Evolutionary conservation across 1,140 invertebrate species (phyloP), one percentile per base, ranked within the genome.

Genomic region (Drosophila quadrilineata): DNA sequence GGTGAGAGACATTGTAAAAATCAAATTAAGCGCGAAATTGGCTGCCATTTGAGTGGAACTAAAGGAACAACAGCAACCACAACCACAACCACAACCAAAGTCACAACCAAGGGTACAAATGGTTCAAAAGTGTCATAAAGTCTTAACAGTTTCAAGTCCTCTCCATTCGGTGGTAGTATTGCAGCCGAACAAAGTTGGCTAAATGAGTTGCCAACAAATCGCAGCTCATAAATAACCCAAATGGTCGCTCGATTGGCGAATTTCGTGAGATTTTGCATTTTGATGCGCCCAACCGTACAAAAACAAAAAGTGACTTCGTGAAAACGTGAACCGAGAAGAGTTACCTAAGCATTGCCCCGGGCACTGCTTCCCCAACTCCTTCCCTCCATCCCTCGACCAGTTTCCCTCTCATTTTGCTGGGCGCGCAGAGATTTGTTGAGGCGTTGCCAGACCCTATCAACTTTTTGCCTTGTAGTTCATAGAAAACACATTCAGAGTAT

Each of bases 261-360:
- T 77, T 82, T 84, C 77, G 77, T 82, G 77, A 82, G 77, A 82
- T 82, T 84, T 80, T 84, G 69, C 64, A 73, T 80, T 77, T 84
- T 77, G 77, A 82, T 82, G 77, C 77, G 77, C 73, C n/a, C 52
- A 54, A 53, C 38, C 8, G n/a, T n/a, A n/a, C n/a, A n/a, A 21
- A 21, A 3, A 5, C 41, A 21, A n/a, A 10, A 24, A 52, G 41
- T 35, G n/a, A 76, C 41, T 84, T 82, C 76, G 76, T 82, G 77
- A 76, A 82, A 75, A 76, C 77, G 77, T 82, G 77, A 84, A 41
- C 60, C n/a, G 60, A 63, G 77, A 82, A 76, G 79, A 70, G 77
- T 82, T 82, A 82, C 77, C 73, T 84, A 84, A 82, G 69, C 59
- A 38, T 35, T 50, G 76, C 71, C 75, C 14, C 19, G n/a, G 60